Evolutionary conservation across 2,113 vertebrate species (phyloP).

Genomic region (Ammodytes dubius): DNA sequence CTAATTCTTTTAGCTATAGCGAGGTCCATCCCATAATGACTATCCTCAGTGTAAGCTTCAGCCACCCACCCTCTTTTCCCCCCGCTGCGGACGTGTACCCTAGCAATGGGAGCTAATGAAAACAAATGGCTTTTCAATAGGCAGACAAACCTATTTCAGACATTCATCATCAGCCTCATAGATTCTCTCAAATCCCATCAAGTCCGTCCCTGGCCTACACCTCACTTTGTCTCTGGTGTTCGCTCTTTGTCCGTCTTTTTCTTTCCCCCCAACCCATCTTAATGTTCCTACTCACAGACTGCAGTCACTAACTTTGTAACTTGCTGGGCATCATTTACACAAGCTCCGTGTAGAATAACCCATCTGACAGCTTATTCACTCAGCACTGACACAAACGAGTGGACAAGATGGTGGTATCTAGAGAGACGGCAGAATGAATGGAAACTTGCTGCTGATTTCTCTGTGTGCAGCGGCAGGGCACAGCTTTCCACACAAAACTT

Average conservation of each 20-base stretch:
- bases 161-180: slow-evolving; percentile 87
- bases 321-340: slow-evolving; percentile 75
- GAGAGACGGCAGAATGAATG: slow-evolving; percentile 75
- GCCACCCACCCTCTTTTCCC: slow-evolving; percentile 61
- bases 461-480: slow-evolving; percentile 4
- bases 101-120: slow-evolving; percentile 83
- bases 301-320: slow-evolving; percentile 69
- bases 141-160: slow-evolving; percentile 86
- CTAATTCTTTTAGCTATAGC: slow-evolving; percentile 78
- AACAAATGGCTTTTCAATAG: slow-evolving; percentile 88
- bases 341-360: slow-evolving; percentile 71
- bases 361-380: slow-evolving; percentile 77
- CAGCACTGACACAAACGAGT: slow-evolving; percentile 63
- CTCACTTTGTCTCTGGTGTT: slow-evolving; percentile 70
- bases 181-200: slow-evolving; percentile 86
- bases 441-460: slow-evolving; percentile 71
- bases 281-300: slow-evolving; percentile 50
- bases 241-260: slow-evolving; percentile 59
- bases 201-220: slow-evolving; percentile 78
- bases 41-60: slow-evolving; percentile 55
- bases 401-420: slow-evolving; percentile 69
- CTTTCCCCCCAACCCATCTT: slow-evolving; percentile 25
- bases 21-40: slow-evolving; percentile 62
- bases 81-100: slow-evolving; percentile 67
- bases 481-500: slow-evolving; percentile 55